A percentile compares a stretch with the other conserved stretches of the same genome.
phyloP scores from a whole-genome alignment of 2,797 vertebrate species.

The Nyctalus aviator region DNA sequence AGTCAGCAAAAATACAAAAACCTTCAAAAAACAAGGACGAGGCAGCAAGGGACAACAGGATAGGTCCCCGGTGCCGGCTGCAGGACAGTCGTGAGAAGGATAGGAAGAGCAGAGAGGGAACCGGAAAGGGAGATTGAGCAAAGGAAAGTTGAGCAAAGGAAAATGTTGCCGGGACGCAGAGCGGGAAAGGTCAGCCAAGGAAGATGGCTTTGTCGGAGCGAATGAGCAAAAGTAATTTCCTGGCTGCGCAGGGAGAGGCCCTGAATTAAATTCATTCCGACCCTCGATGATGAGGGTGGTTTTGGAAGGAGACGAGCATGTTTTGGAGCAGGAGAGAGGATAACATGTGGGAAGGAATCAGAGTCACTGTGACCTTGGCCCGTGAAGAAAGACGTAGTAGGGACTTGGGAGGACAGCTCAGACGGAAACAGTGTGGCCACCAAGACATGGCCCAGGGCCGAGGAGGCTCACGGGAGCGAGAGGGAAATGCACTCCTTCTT shows the following conservation, averaged over 20 bases:
- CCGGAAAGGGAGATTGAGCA: neutral
- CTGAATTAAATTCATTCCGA: constrained; percentile 56
- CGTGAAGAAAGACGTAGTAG: accelerated
- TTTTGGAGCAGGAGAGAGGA: neutral
- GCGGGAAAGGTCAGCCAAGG: constrained; percentile 75
- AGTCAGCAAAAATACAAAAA: neutral
- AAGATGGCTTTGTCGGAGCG: constrained; percentile 41
- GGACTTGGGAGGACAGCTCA: neutral
- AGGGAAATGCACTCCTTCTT: neutral
- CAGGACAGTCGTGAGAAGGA: neutral
- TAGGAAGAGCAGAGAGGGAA: neutral
- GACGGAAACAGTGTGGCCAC: accelerated
- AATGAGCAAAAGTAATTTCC: constrained; percentile 72
- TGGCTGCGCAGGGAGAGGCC: constrained; percentile 17
- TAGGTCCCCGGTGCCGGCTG: accelerated
- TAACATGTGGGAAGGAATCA: neutral
- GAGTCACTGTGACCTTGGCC: accelerated
- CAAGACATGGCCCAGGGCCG: neutral
- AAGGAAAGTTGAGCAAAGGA: constrained; percentile 56
- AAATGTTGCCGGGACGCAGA: constrained; percentile 14
- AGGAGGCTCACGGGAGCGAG: neutral
- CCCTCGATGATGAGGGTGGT: neutral
- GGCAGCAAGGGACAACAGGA: neutral
- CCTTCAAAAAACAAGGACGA: neutral
- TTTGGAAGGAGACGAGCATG: neutral